These are phyloP conservation scores for Aethina tumida DNA, from an alignment of 1,140 invertebrate genomes.

Conservation along the genomic window DNA sequence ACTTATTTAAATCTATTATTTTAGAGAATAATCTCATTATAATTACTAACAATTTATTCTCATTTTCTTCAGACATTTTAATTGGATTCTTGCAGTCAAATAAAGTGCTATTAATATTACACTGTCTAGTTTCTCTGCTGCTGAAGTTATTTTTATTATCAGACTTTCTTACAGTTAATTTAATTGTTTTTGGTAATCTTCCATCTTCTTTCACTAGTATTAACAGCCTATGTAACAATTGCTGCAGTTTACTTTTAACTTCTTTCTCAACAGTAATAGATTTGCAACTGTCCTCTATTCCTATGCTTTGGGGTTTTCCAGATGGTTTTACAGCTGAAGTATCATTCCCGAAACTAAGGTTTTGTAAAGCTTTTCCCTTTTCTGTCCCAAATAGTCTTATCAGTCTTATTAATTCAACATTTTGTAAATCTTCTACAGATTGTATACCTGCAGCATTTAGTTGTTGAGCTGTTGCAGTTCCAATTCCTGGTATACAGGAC, in stretches of 20 bases:
- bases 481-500: slow-evolving; percentile 60
- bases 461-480: slow-evolving; percentile 51
- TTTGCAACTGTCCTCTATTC: slow-evolving; percentile 60
- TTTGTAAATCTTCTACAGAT: slow-evolving; percentile 55
- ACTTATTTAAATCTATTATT: slow-evolving; percentile 57
- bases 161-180: slow-evolving; percentile 60
- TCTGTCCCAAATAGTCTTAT: slow-evolving; percentile 52
- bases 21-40: slow-evolving; percentile 66
- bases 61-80: slow-evolving; percentile 43
- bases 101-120: slow-evolving; percentile 53
- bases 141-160: slow-evolving; percentile 47
- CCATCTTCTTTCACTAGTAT: slow-evolving; percentile 64
- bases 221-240: slow-evolving; percentile 55
- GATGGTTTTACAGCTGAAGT: slow-evolving; percentile 55
- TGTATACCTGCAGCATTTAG: slow-evolving; percentile 52
- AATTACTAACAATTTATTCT: slow-evolving; percentile 55
- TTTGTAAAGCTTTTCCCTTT: slow-evolving; percentile 54
- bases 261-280: slow-evolving; percentile 58
- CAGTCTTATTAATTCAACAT: slow-evolving; percentile 45
- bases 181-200: slow-evolving; percentile 59
- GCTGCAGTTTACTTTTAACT: slow-evolving; percentile 55
- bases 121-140: slow-evolving; percentile 62
- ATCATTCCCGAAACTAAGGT: slow-evolving; percentile 61
- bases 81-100: slow-evolving; percentile 45
- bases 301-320: slow-evolving; percentile 58